These are phyloP conservation scores for Hetaerina titia DNA, from an alignment of 2,888 invertebrate species.

Conservation along the genomic window DNA sequence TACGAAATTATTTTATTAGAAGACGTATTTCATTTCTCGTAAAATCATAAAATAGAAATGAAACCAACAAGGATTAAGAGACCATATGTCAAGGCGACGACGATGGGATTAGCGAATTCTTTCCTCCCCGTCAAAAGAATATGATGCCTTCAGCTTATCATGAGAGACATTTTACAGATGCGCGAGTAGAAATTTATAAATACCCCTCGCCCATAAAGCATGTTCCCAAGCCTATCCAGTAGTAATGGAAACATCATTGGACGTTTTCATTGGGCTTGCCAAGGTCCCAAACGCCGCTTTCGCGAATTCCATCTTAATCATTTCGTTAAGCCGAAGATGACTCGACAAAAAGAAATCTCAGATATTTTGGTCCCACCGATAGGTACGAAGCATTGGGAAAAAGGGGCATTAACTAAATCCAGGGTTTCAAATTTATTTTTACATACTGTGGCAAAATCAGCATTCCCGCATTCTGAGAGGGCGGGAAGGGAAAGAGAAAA, in stretches of 20 bases:
- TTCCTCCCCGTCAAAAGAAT: neutral
- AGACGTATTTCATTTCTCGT: neutral
- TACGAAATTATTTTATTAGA: neutral
- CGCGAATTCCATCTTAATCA: conserved; percentile 30
- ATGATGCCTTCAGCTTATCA: neutral
- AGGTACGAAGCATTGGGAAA: neutral
- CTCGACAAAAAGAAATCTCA: conserved; percentile 40
- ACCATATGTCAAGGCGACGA: neutral
- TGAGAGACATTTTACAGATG: neutral
- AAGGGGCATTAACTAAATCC: neutral
- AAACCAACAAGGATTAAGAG: neutral
- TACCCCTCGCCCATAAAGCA: neutral
- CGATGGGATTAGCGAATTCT: neutral
- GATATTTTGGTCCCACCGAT: conserved; percentile 13
- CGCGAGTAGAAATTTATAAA: neutral
- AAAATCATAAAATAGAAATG: neutral
- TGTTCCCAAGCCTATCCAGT: neutral
- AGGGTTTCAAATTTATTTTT: neutral
- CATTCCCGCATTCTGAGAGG: neutral
- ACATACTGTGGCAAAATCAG: neutral
- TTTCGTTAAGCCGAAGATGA: conserved; percentile 12
- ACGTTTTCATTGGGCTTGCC: conserved; percentile 42
- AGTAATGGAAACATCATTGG: neutral
- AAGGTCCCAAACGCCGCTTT: neutral
- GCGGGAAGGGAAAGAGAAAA: neutral